Percentiles rank a stretch among this genome's conserved stretches.
Conservation (phyloP, 2,797 vertebrate species). For the Australoheros facetus region DNA sequence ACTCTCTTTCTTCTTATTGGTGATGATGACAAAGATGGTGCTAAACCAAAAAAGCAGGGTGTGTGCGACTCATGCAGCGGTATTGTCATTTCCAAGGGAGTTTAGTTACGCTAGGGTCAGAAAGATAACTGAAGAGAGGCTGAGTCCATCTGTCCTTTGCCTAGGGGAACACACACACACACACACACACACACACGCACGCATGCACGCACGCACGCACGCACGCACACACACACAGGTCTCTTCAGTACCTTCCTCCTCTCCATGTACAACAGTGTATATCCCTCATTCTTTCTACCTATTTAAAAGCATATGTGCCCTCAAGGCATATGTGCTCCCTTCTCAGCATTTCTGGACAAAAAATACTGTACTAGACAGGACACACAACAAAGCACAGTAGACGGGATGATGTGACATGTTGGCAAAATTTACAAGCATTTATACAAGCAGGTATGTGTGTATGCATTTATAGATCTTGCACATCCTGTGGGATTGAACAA, state of each 20-base stretch:
- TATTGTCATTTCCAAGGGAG: slow-evolving; percentile 43
- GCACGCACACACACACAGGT: slow-evolving; percentile 28
- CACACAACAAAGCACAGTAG: slow-evolving; percentile 28
- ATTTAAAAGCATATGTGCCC: slow-evolving; percentile 77
- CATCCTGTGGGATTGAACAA: not conserved
- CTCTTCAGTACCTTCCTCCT: slow-evolving; percentile 42
- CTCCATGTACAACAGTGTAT: slow-evolving; percentile 45
- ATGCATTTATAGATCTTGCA: slow-evolving; percentile 1
- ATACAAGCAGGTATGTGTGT: not conserved
- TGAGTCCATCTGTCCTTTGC: slow-evolving; percentile 69
- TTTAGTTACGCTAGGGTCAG: slow-evolving; percentile 66
- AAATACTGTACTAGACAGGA: slow-evolving; percentile 27
- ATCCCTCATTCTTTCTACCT: slow-evolving; percentile 52
- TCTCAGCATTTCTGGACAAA: slow-evolving; percentile 31
- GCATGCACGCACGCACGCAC: slow-evolving; percentile 18
- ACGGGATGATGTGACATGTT: slow-evolving; percentile 9
- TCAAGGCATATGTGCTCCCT: slow-evolving; percentile 50
- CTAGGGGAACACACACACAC: slow-evolving; percentile 31
- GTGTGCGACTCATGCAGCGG: not conserved
- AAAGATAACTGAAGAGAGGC: slow-evolving; percentile 63
- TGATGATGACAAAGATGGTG: not conserved
- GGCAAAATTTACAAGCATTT: not conserved
- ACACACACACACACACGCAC: slow-evolving; percentile 25
- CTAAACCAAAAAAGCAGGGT: not conserved
- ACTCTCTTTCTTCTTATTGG: not conserved